Percentiles rank a stretch among this genome's conserved stretches.
phyloP scores from a whole-genome alignment of 2,113 vertebrate genomes.

The Perca schrenkii region DNA sequence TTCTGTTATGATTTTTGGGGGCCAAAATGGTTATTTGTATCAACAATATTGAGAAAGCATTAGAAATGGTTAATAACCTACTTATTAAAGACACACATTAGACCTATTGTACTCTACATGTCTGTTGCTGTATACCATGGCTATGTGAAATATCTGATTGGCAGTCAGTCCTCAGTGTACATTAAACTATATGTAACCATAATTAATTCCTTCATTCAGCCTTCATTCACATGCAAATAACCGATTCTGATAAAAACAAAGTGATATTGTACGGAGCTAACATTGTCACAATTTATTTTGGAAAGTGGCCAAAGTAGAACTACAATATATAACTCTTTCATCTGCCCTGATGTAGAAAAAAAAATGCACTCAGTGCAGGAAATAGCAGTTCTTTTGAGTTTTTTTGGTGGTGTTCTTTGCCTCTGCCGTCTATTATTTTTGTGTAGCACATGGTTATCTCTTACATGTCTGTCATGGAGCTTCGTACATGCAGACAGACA shows the following conservation, averaged over 20 bases:
- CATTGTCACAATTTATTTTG: background rate
- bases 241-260: background rate
- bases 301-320: background rate
- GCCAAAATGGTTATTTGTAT: background rate
- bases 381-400: background rate
- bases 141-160: background rate
- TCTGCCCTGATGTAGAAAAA: background rate
- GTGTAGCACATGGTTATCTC: background rate
- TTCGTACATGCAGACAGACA: constrained; percentile 33
- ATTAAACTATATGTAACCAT: background rate
- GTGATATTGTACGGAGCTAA: background rate
- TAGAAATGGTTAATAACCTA: background rate
- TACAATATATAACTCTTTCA: background rate
- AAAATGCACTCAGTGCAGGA: background rate
- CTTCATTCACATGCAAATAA: background rate
- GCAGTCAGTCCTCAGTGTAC: background rate
- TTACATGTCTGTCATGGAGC: background rate
- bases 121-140: background rate
- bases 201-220: too few relatives aligned
- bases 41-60: background rate
- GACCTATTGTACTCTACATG: background rate
- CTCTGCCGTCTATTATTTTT: constrained; percentile 4
- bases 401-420: background rate
- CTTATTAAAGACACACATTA: background rate
- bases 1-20: background rate